Conservation (phyloP, 2,888 invertebrate genomes). For the Orchestes rusci region DNA sequence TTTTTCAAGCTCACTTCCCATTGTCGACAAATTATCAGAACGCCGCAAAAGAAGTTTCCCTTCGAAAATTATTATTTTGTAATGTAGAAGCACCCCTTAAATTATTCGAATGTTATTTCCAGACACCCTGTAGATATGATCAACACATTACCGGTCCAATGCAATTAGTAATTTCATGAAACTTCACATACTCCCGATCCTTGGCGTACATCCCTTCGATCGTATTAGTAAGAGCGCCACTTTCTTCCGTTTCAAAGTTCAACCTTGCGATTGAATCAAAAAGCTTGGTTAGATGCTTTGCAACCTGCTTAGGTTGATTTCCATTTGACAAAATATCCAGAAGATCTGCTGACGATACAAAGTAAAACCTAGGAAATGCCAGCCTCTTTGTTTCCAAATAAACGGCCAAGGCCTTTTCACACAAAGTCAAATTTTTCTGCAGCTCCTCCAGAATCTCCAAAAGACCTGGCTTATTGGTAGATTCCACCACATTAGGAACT, state of each 20-base stretch:
- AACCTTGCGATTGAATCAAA: conserved; percentile 91
- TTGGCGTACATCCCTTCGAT: conserved; percentile 87
- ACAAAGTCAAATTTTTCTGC: conserved; percentile 79
- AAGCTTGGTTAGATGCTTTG: conserved; percentile 87
- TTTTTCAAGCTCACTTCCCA: no score
- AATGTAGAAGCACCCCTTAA: neutral
- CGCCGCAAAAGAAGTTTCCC: no score
- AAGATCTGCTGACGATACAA: conserved; percentile 92
- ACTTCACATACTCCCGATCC: conserved; percentile 87
- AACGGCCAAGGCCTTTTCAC: conserved; percentile 94
- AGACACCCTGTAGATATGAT: no score
- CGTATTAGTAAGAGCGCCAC: conserved; percentile 49
- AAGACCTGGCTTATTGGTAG: conserved; percentile 81
- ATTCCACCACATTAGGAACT: conserved; percentile 82
- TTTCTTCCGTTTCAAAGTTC: conserved; percentile 60
- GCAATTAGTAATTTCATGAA: conserved; percentile 73
- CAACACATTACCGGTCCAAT: conserved; percentile 77
- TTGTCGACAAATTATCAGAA: no score
- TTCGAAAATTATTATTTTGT: neutral
- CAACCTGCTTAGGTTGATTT: conserved; percentile 82
- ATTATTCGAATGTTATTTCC: neutral
- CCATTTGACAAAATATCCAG: conserved; percentile 93
- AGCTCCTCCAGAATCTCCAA: conserved; percentile 71
- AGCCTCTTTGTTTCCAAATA: conserved; percentile 94
- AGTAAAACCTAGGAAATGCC: conserved; percentile 94